Base-by-base conservation (phyloP, 2,113 vertebrate genomes). In the Sturnus vulgaris region DNA sequence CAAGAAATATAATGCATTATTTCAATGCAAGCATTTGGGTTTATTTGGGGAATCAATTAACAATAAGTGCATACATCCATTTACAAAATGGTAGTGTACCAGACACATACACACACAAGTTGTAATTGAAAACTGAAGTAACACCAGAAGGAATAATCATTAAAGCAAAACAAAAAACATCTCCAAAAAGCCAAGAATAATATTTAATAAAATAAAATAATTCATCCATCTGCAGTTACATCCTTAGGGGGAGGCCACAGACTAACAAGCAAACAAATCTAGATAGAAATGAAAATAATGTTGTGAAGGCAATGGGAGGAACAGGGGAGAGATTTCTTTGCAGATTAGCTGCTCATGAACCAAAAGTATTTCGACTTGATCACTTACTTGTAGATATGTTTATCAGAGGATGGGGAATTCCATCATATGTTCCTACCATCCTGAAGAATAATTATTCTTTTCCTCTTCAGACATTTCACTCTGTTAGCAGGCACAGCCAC, bases 51-150 rank as follows among this genome's bases (percentile, higher is more conserved):
- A 98, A 96, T 97, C 97, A 97, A 96, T 98, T 98, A 97, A 97
- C 95, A 97, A 65, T 97, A 98, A 97, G 93, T 95, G 93, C 92
- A 97, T 89, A 96, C 94, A 97, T 97, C 91, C 95, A 97, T 98
- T 98, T 97, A 97, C 92, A 96, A 97, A 98, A 98, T 94, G 96
- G 88, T 95, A 92, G 96, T 94, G 90, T 97, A 93, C 69, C 82
- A 91, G 95, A 95, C 93, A 95, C 82, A 91, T 86, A 92, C 72
- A 85, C 83, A 91, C 82, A 96, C 93, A 91, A 92, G 88, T 94
- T 97, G 95, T 98, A 98, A 98, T 95, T 98, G 97, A 97, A 97
- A 98, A 97, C 96, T 97, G 96, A 98, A 97, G 98, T 97, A 97
- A 97, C 94, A 97, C 97, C 93, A 88, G 94, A 88, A 97, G 96